phyloP scores from a whole-genome alignment of 1,140 invertebrate species.

The Ips nitidus region DNA sequence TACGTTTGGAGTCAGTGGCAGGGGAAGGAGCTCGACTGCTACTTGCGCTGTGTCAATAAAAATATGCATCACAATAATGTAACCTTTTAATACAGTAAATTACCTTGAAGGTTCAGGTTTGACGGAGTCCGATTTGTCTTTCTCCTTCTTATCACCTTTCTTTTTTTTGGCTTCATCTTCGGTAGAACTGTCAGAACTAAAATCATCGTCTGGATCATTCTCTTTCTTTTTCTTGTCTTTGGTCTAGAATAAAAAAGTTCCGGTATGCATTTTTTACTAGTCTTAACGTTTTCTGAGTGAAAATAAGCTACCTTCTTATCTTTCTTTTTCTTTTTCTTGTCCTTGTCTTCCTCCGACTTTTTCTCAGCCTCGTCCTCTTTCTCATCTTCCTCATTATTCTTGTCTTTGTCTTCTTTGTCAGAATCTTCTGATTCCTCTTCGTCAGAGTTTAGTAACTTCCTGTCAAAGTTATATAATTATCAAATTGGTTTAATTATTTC shows the following conservation, averaged over 20 bases:
- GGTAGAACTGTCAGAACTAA: slow-evolving; percentile 74
- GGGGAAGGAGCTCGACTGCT: slow-evolving; percentile 67
- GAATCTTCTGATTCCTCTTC: slow-evolving; percentile 74
- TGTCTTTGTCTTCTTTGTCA: slow-evolving; percentile 60
- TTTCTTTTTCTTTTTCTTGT: slow-evolving; percentile 65
- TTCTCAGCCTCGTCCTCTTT: slow-evolving; percentile 65
- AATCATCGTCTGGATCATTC: slow-evolving; percentile 68
- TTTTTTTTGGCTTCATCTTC: slow-evolving; percentile 62
- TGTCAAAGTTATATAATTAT: slow-evolving; percentile 35
- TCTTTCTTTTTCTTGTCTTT: slow-evolving; percentile 64
- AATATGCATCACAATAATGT: not conserved
- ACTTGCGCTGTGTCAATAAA: slow-evolving; percentile 51
- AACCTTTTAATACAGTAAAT: not conserved
- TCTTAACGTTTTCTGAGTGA: not conserved
- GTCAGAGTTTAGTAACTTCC: slow-evolving; percentile 85
- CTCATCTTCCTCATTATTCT: slow-evolving; percentile 57
- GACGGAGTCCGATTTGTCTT: slow-evolving; percentile 53
- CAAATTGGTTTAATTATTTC: not conserved
- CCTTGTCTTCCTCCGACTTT: slow-evolving; percentile 58
- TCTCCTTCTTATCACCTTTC: slow-evolving; percentile 49
- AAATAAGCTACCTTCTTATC: slow-evolving; percentile 57
- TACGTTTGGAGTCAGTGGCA: slow-evolving; percentile 50
- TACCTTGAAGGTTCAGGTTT: slow-evolving; percentile 45
- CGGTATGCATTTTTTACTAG: not conserved
- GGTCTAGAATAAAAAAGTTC: slow-evolving; percentile 11